phyloP scores from a whole-genome alignment of 1,140 invertebrate species.

The Cydia pomonella region DNA sequence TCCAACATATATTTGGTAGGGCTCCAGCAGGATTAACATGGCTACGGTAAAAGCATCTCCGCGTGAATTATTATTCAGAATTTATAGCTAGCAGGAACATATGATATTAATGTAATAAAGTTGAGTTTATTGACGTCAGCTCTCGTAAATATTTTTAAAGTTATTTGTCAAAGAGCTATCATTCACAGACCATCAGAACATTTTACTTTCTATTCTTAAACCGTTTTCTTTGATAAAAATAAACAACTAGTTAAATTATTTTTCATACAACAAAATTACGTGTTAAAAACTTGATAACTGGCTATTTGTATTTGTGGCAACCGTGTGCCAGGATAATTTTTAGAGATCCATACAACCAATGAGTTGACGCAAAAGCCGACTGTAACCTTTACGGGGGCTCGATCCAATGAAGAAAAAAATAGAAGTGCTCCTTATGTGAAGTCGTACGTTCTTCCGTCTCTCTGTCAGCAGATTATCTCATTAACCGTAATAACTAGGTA shows the following conservation, averaged over 20 bases:
- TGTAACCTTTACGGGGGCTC: too few species aligned
- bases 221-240: background rate
- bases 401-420: too few species aligned
- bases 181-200: constrained; percentile 2
- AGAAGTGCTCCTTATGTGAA: too few species aligned
- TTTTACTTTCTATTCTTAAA: constrained; percentile 3
- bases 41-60: too few species aligned
- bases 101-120: constrained; percentile 21
- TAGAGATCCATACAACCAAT: too few species aligned
- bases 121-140: constrained; percentile 11
- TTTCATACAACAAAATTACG: background rate
- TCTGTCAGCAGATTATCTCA: too few species aligned
- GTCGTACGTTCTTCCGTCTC: too few species aligned
- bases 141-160: constrained; percentile 18
- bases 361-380: too few species aligned
- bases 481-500: too few species aligned
- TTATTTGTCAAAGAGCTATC: constrained; percentile 7
- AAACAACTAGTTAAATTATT: background rate
- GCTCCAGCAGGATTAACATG: too few species aligned
- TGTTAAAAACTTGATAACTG: background rate
- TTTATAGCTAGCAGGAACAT: background rate
- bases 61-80: background rate
- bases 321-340: background rate
- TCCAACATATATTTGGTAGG: too few species aligned
- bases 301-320: background rate